phyloP scores from a whole-genome alignment of 2,113 vertebrate species.

The Cygnus buccinator region DNA sequence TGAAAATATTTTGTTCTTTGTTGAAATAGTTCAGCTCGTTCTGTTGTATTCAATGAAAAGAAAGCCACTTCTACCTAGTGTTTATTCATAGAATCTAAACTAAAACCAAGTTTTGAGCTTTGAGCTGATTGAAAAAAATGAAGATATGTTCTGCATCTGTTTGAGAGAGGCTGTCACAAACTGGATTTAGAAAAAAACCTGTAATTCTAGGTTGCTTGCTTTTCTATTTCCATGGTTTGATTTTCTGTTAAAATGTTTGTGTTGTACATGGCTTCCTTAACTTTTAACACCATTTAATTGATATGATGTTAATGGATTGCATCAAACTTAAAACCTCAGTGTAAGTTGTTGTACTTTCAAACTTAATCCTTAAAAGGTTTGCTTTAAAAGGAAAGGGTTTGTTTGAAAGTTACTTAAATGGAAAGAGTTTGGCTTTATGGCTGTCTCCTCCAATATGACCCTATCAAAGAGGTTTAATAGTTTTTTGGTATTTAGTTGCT shows the following conservation, averaged over 20 bases:
- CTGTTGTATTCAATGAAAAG: neutral
- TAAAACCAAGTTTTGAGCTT: neutral
- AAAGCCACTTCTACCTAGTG: fast-evolving
- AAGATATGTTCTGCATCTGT: neutral
- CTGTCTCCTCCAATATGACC: neutral
- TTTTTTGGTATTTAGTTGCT: neutral
- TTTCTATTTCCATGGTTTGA: neutral
- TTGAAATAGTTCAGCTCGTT: neutral
- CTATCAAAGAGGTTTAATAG: neutral
- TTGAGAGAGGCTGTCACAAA: neutral
- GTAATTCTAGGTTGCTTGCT: neutral
- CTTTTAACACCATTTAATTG: neutral
- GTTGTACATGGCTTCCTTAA: neutral
- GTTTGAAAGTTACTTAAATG: neutral
- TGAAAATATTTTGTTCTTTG: neutral
- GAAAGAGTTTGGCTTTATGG: neutral
- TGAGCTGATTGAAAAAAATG: neutral
- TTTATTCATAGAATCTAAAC: neutral
- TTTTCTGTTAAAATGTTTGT: neutral
- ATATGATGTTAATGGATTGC: neutral
- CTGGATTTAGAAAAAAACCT: neutral
- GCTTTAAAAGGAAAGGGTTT: neutral
- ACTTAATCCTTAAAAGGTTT: neutral
- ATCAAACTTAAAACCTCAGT: neutral
- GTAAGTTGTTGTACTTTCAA: neutral